These are phyloP conservation scores for Gnathochromis pfefferi DNA, from an alignment of 2,113 vertebrate genomes.

Conservation along the genomic window DNA sequence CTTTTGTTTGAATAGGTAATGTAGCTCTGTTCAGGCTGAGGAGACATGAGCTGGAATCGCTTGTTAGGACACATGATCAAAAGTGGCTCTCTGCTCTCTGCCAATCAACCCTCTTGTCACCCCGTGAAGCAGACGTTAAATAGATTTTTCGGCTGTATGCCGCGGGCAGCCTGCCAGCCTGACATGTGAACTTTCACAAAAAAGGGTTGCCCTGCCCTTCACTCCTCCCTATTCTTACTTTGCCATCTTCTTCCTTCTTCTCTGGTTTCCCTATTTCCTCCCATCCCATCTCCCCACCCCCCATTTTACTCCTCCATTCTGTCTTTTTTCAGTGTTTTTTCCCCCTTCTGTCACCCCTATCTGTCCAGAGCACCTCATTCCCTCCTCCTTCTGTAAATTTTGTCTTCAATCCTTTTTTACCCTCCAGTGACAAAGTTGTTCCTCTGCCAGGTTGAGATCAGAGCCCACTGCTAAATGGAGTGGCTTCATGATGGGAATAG, in stretches of 20 bases:
- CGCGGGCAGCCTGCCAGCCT: constrained; percentile 83
- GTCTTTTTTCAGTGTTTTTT: not conserved
- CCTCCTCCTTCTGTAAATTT: constrained; percentile 4
- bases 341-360: not conserved
- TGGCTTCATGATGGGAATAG: constrained; percentile 26
- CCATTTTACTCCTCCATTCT: not conserved
- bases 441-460: constrained; percentile 43
- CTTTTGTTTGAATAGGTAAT: constrained; percentile 98
- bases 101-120: constrained; percentile 93
- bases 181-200: constrained; percentile 88
- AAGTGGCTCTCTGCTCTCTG: constrained; percentile 90
- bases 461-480: constrained; percentile 58
- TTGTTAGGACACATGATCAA: constrained; percentile 99
- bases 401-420: not conserved
- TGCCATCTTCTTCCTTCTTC: constrained; percentile 2
- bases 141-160: constrained; percentile 82
- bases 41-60: constrained; percentile 94
- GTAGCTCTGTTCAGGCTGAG: constrained; percentile 85
- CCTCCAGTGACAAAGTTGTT: constrained; percentile 40
- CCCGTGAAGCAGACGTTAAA: constrained; percentile 92
- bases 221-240: constrained; percentile 59
- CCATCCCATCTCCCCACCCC: not conserved
- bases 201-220: constrained; percentile 72
- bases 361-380: constrained; percentile 1
- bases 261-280: not conserved